These are phyloP conservation scores for Drosophila leontia DNA, from an alignment of 1,140 invertebrate species.

Conservation along the genomic window DNA sequence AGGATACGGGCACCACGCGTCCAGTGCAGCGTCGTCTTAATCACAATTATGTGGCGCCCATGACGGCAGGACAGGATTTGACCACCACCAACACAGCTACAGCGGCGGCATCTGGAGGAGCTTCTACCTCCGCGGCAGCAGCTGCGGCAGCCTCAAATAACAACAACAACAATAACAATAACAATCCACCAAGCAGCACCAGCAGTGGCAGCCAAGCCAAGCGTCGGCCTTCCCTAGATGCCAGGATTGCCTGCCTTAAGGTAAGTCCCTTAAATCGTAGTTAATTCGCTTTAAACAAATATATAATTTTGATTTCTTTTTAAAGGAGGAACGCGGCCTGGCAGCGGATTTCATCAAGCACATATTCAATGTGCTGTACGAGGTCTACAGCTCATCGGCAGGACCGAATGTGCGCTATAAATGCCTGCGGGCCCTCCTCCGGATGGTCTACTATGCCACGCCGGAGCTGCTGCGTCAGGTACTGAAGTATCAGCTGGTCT, in stretches of 20 bases:
- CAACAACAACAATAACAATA: conserved; percentile 49
- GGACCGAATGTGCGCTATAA: conserved; percentile 98
- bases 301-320: background rate
- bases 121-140: conserved; percentile 48
- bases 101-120: conserved; percentile 28
- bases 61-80: conserved; percentile 69
- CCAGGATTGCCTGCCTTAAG: conserved; percentile 88
- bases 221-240: conserved; percentile 86
- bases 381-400: conserved; percentile 98
- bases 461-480: conserved; percentile 94
- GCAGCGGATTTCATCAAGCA: conserved; percentile 93
- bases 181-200: conserved; percentile 27
- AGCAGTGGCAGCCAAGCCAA: conserved; percentile 34
- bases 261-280: background rate
- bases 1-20: conserved; percentile 97
- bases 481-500: conserved; percentile 96
- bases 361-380: conserved; percentile 96
- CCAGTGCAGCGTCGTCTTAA: conserved; percentile 91
- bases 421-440: conserved; percentile 96
- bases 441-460: conserved; percentile 97
- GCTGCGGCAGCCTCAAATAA: conserved; percentile 40
- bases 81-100: conserved; percentile 32
- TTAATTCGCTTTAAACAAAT: background rate
- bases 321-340: conserved; percentile 88
- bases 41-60: conserved; percentile 77